A percentile compares a stretch with the other conserved stretches of the same genome.
These are phyloP conservation scores for Monochamus alternatus DNA, from an alignment of 2,888 invertebrate species.

Conservation along the genomic window DNA sequence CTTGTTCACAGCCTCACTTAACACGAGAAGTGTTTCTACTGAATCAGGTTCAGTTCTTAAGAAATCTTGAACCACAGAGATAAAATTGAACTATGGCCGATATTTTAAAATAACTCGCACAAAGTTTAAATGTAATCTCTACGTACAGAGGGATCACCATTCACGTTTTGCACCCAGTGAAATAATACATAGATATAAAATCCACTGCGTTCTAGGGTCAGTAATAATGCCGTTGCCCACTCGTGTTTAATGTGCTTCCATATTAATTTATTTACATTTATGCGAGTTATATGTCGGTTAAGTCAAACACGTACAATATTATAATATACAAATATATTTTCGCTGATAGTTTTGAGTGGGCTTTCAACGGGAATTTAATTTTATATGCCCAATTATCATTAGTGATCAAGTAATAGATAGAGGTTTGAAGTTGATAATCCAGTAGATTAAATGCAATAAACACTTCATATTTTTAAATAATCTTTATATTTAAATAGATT, in stretches of 20 bases:
- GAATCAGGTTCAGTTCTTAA: slow-evolving; percentile 30
- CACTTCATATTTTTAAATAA: no score
- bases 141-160: slow-evolving; percentile 9
- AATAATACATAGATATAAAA: neutral
- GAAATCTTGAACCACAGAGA: slow-evolving; percentile 31
- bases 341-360: neutral
- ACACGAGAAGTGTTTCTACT: slow-evolving; percentile 20
- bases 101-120: slow-evolving; percentile 33
- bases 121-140: slow-evolving; percentile 28
- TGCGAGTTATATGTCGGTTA: neutral
- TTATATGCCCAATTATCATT: neutral
- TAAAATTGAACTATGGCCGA: slow-evolving; percentile 35
- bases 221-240: neutral
- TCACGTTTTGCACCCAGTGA: slow-evolving; percentile 6
- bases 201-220: neutral
- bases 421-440: no score
- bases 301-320: neutral
- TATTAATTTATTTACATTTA: slow-evolving; percentile 24
- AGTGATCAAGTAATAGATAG: neutral
- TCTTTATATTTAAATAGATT: no score
- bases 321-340: neutral
- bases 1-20: slow-evolving; percentile 15
- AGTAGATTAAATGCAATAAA: no score
- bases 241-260: neutral
- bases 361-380: neutral